Conservation (phyloP, 1,140 invertebrate genomes). For the Drosophila grimshawi region DNA sequence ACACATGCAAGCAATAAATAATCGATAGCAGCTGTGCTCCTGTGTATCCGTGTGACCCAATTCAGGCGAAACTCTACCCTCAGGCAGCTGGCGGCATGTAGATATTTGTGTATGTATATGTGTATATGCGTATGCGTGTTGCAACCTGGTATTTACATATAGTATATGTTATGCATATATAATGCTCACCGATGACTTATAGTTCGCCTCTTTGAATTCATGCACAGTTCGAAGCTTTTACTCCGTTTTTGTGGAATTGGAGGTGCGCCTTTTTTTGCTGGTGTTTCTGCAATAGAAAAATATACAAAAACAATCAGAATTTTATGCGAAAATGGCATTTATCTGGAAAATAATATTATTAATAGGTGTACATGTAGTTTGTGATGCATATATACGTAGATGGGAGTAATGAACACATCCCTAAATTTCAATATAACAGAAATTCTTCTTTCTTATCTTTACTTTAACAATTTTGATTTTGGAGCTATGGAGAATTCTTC, state of each 20-base stretch:
- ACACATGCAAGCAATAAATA: not conserved
- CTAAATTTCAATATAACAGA: too few species aligned
- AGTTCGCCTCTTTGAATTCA: conserved; percentile 84
- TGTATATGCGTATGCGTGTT: not conserved
- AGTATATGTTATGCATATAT: not conserved
- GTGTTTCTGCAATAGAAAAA: conserved; percentile 72
- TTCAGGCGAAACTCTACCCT: not conserved
- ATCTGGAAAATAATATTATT: not conserved
- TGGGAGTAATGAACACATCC: too few species aligned
- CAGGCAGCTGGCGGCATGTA: not conserved
- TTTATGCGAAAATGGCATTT: too few species aligned
- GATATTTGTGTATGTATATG: not conserved
- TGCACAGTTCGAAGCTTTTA: conserved; percentile 84
- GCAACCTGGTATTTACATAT: not conserved
- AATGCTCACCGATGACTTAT: conserved; percentile 83
- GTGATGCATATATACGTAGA: too few species aligned
- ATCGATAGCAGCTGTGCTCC: conserved; percentile 14
- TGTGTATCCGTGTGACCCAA: conserved; percentile 1
- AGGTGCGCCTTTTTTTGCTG: conserved; percentile 84
- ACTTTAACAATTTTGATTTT: too few species aligned
- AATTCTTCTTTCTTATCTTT: too few species aligned
- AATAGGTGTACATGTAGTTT: not conserved
- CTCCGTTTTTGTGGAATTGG: conserved; percentile 84
- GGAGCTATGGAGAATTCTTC: too few species aligned
- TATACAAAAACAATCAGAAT: not conserved